phyloP scores from a whole-genome alignment of 2,113 vertebrate genomes.

The Odontesthes bonariensis region DNA sequence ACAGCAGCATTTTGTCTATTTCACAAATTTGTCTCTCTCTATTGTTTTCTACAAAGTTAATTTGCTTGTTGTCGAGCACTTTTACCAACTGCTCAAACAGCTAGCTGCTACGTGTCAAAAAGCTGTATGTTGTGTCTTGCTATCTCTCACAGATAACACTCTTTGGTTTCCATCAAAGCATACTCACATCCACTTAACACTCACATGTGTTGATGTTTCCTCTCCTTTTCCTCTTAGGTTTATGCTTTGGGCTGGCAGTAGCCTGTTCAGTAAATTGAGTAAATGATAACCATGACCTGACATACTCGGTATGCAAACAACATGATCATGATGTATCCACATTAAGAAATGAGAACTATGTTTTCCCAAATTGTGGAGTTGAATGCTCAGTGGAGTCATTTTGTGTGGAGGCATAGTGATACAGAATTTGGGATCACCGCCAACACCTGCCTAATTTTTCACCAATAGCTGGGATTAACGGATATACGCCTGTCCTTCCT shows the following conservation, averaged over 20 bases:
- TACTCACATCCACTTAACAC: conserved; percentile 49
- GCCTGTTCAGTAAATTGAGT: neutral
- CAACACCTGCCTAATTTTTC: too few species aligned
- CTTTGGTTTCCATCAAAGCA: conserved; percentile 52
- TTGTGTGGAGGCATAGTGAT: too few species aligned
- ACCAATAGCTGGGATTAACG: too few species aligned
- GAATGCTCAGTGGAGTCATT: too few species aligned
- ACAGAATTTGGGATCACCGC: too few species aligned
- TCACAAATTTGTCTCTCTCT: neutral
- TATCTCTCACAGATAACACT: conserved; percentile 48
- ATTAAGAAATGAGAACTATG: too few species aligned
- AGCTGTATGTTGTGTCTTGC: conserved; percentile 8
- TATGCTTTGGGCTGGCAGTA: conserved; percentile 1
- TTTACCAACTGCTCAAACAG: neutral
- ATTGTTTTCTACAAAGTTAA: neutral
- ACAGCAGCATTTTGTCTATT: conserved; percentile 15
- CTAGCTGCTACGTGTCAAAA: conserved; percentile 15
- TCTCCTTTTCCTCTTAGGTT: conserved; percentile 4
- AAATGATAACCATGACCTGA: conserved; percentile 15
- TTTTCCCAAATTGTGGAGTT: too few species aligned
- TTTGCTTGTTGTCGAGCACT: neutral
- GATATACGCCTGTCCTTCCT: too few species aligned
- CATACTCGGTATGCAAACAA: conserved; percentile 30
- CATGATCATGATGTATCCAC: neutral
- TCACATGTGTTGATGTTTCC: conserved; percentile 34